Evolutionary conservation across 2,113 vertebrate species (phyloP).

Genomic region (Plecturocebus donacophilus): DNA sequence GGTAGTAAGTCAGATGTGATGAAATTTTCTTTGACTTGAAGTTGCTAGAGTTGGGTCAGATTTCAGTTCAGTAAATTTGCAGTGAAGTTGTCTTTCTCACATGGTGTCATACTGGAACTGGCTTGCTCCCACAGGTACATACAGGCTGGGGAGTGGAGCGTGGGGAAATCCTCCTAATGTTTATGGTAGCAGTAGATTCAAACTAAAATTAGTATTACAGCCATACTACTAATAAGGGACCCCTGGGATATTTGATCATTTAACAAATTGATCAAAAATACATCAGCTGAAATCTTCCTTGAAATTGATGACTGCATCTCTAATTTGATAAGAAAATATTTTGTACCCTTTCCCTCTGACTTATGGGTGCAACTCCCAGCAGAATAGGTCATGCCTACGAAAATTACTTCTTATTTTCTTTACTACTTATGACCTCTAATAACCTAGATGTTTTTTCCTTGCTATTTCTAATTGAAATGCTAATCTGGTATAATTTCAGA

Average conservation of each 20-base stretch:
- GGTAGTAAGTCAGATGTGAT: conserved; percentile 51
- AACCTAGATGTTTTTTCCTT: neutral
- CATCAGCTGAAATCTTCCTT: neutral
- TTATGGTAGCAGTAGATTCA: neutral
- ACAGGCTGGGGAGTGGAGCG: neutral
- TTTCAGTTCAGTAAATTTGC: conserved; percentile 42
- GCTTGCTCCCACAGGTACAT: neutral
- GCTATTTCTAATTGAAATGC: conserved; percentile 22
- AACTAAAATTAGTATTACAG: neutral
- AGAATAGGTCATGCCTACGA: neutral
- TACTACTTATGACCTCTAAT: neutral
- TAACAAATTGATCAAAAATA: neutral
- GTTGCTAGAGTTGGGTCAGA: neutral
- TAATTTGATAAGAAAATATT: neutral
- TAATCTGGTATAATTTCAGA: neutral
- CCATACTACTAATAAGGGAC: neutral
- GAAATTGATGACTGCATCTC: neutral
- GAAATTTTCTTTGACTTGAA: conserved; percentile 26
- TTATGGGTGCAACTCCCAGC: neutral
- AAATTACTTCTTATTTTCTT: conserved; percentile 14
- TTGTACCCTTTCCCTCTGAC: neutral
- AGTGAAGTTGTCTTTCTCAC: neutral
- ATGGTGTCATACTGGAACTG: neutral
- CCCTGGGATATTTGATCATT: neutral
- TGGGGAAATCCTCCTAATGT: neutral